Evolutionary conservation across 2,888 invertebrate species (phyloP).

Genomic region (Campoletis raptor): DNA sequence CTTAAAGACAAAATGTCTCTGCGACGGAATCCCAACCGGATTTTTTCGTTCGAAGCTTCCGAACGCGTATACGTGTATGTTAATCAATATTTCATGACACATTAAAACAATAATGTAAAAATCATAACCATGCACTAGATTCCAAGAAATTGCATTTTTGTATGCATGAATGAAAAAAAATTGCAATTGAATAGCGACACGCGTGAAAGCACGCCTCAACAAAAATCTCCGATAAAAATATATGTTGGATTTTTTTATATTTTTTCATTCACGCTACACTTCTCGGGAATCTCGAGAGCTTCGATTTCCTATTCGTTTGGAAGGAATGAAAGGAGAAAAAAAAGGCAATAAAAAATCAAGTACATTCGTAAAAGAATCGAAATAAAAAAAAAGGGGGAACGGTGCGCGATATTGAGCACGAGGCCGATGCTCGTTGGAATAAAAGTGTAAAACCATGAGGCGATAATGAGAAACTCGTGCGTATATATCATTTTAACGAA

Average conservation of each 20-base stretch:
- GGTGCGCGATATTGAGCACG: not conserved
- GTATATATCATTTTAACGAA: slow-evolving; percentile 46
- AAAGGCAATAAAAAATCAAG: slow-evolving; percentile 16
- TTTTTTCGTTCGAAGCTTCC: too few relatives aligned
- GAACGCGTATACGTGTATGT: too few relatives aligned
- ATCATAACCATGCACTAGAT: not conserved
- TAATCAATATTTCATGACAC: too few relatives aligned
- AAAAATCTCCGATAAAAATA: slow-evolving; percentile 13
- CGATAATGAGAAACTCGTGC: not conserved
- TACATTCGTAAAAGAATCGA: slow-evolving; percentile 27
- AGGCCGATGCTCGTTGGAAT: slow-evolving; percentile 18
- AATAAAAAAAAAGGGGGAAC: not conserved
- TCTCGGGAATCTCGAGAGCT: not conserved
- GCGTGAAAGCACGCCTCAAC: not conserved
- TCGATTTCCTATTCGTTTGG: slow-evolving; percentile 22
- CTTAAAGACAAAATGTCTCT: not conserved
- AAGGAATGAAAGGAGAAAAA: slow-evolving; percentile 12
- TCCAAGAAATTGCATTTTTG: not conserved
- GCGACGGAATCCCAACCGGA: not conserved
- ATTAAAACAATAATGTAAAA: not conserved
- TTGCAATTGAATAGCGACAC: not conserved
- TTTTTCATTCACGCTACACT: slow-evolving; percentile 8
- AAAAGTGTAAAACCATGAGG: slow-evolving; percentile 31
- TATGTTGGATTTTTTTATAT: not conserved
- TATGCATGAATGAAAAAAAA: not conserved